phyloP scores from a whole-genome alignment of 2,797 vertebrate species.

The Carcharodon carcharias region DNA sequence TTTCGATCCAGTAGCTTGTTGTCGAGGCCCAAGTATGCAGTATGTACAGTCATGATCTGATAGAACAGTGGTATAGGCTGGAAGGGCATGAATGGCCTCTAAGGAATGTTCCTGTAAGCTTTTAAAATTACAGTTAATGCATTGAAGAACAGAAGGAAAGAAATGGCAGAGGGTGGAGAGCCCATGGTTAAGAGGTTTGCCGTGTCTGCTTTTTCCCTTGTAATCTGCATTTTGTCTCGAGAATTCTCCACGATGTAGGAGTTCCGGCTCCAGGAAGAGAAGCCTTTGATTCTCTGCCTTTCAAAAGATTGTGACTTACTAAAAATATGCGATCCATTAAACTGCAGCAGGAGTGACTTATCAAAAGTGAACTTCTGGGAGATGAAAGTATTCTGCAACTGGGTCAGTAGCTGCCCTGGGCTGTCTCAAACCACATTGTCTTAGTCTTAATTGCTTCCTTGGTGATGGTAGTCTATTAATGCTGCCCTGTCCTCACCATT shows the following conservation, averaged over 20 bases:
- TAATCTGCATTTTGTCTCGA: background rate
- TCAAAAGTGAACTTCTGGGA: background rate
- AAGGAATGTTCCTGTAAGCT: background rate
- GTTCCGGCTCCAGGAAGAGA: background rate
- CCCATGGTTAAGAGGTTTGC: background rate
- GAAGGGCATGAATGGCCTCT: background rate
- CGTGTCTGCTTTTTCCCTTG: background rate
- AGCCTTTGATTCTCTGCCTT: background rate
- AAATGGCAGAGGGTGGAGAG: background rate
- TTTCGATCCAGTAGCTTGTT: background rate
- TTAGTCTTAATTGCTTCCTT: background rate
- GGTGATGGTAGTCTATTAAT: background rate
- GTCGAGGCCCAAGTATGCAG: background rate
- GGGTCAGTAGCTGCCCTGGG: background rate
- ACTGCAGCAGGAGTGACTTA: background rate
- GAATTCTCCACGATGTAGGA: background rate
- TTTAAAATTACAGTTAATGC: background rate
- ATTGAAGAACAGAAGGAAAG: background rate
- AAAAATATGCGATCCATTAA: slow-evolving; percentile 10
- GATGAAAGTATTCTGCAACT: background rate
- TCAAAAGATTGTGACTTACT: background rate
- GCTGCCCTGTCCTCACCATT: background rate
- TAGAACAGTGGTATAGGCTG: background rate
- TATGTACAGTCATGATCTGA: background rate
- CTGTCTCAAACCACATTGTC: background rate